Evolutionary conservation across 2,888 invertebrate species (phyloP).

Genomic region (Trachelus troglodyta): DNA sequence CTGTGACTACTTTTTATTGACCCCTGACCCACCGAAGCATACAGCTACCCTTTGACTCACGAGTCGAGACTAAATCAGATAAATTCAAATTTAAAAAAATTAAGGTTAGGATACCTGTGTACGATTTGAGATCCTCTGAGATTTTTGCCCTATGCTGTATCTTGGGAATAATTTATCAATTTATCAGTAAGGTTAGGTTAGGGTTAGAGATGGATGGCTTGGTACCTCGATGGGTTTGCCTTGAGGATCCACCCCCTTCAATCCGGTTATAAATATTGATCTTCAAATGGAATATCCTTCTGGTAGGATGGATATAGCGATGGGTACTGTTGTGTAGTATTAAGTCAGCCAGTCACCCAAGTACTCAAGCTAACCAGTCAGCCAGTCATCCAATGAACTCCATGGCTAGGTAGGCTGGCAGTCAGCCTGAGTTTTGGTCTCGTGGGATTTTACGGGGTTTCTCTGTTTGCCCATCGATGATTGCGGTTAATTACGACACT

Average conservation of each 20-base stretch:
- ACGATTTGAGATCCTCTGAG: neutral
- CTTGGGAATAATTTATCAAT: neutral
- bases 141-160: conserved; percentile 13
- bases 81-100: neutral
- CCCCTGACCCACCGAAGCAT: neutral
- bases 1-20: conserved; percentile 22
- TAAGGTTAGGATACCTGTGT: neutral
- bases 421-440: neutral
- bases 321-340: neutral
- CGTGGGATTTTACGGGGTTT: neutral
- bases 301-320: neutral
- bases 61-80: neutral
- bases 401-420: neutral
- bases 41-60: neutral
- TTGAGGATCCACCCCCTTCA: neutral
- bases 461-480: conserved; percentile 8
- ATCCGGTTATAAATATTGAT: neutral
- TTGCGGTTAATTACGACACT: conserved; percentile 18
- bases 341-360: neutral
- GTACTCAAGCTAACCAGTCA: neutral
- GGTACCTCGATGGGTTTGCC: neutral
- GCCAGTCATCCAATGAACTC: neutral
- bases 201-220: neutral
- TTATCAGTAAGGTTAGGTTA: neutral
- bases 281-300: neutral